Evolutionary conservation across 2,797 vertebrate species (phyloP).

Genomic region (Taenioides sp.): DNA sequence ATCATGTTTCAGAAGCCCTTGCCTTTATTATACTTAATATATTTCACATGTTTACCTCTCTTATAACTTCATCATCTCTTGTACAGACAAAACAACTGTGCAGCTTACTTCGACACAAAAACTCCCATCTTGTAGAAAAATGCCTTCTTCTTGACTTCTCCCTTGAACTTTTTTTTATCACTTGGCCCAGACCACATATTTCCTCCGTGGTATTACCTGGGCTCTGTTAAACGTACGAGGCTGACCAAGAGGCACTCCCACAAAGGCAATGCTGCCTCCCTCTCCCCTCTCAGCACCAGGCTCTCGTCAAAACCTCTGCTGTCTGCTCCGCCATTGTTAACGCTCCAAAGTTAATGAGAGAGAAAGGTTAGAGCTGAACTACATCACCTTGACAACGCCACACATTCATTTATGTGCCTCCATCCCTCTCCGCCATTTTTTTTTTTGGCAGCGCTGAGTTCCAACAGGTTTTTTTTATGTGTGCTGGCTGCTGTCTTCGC

Average conservation of each 20-base stretch:
- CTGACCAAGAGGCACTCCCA: constrained; percentile 41
- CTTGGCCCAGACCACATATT: constrained; percentile 14
- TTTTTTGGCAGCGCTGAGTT: constrained; percentile 36
- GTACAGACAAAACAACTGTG: too few relatives aligned
- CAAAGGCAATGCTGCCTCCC: constrained; percentile 39
- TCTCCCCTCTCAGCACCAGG: constrained; percentile 4
- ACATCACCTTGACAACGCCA: constrained; percentile 72
- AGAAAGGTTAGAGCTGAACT: constrained; percentile 68
- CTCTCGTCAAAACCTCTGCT: constrained; percentile 51
- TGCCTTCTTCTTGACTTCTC: constrained; percentile 16
- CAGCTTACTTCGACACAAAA: neutral
- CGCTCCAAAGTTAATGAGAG: constrained; percentile 74
- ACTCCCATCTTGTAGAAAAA: constrained; percentile 9
- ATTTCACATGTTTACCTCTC: too few relatives aligned
- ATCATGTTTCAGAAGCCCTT: too few relatives aligned
- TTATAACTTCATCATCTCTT: too few relatives aligned
- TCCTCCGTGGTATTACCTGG: constrained; percentile 25
- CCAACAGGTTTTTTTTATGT: constrained; percentile 70
- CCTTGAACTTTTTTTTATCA: constrained; percentile 28
- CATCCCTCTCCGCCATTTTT: constrained; percentile 49
- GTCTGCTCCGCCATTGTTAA: constrained; percentile 62
- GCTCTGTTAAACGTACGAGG: constrained; percentile 34
- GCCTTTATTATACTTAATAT: too few relatives aligned
- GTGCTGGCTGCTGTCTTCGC: constrained; percentile 39
- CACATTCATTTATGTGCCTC: constrained; percentile 57